Percentiles rank a stretch among this genome's conserved stretches.
These are phyloP conservation scores for Castor canadensis DNA, from an alignment of 2,113 vertebrate genomes.

Conservation along the genomic window DNA sequence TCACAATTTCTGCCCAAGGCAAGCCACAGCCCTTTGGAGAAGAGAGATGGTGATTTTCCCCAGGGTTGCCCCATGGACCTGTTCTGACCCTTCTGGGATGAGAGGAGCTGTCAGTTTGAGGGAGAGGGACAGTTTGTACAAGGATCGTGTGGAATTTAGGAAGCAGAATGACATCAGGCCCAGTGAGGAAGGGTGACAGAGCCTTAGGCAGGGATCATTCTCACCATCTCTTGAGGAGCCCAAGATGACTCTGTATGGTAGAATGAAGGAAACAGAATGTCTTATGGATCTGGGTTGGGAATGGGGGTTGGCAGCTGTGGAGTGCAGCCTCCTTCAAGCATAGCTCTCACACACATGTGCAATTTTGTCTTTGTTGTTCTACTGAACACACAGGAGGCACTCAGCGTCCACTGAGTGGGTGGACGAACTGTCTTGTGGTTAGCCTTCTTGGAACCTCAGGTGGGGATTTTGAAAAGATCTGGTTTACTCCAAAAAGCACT, in stretches of 20 bases:
- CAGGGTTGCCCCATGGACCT: neutral
- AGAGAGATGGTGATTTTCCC: neutral
- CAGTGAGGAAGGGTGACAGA: neutral
- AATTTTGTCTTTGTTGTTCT: neutral
- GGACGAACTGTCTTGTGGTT: neutral
- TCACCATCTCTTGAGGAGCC: neutral
- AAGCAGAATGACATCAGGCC: neutral
- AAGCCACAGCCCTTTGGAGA: neutral
- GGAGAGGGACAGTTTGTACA: neutral
- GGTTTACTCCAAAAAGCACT: neutral
- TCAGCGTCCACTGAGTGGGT: neutral
- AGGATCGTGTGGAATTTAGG: neutral
- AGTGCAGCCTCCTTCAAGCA: neutral
- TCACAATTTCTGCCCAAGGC: neutral
- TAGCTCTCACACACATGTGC: accelerated
- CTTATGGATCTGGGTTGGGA: accelerated
- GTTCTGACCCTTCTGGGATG: neutral
- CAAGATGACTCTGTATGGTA: neutral
- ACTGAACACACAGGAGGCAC: neutral
- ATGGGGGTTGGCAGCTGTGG: neutral
- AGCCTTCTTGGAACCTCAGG: neutral
- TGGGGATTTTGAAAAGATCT: neutral
- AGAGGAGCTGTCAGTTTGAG: neutral
- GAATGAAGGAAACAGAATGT: neutral
- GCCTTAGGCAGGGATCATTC: neutral